phyloP scores from a whole-genome alignment of 2,797 vertebrate species.

The Knipowitschia caucasica region DNA sequence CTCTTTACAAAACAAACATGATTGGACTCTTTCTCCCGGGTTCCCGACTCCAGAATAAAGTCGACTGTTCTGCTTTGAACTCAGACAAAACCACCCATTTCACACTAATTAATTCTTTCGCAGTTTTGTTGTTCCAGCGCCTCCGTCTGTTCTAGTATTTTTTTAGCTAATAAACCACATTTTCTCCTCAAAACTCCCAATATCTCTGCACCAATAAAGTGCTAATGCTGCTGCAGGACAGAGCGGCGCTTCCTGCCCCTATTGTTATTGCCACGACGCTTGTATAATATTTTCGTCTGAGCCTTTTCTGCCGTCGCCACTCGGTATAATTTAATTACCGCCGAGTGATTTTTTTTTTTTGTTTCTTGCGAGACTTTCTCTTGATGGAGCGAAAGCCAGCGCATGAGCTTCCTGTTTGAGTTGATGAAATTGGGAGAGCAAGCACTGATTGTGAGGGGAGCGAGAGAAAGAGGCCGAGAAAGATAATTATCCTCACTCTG shows the following conservation, averaged over 20 bases:
- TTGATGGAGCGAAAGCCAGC: neutral
- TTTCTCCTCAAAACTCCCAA: neutral
- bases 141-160: too few species aligned
- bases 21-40: too few species aligned
- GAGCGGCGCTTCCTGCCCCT: neutral
- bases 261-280: neutral
- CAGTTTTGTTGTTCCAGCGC: too few species aligned
- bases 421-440: conserved; percentile 12
- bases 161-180: neutral
- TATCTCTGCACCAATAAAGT: neutral
- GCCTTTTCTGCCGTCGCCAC: neutral
- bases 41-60: too few species aligned
- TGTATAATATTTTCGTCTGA: conserved; percentile 4
- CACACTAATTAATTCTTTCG: too few species aligned
- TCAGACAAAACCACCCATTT: too few species aligned
- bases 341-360: conserved; percentile 3
- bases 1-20: too few species aligned
- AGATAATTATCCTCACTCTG: conserved; percentile 35
- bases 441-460: conserved; percentile 24
- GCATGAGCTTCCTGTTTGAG: conserved; percentile 2
- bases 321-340: neutral
- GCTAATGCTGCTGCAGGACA: neutral
- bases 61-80: too few species aligned
- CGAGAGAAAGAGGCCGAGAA: conserved; percentile 17
- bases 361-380: neutral